Evolutionary conservation across 1,140 invertebrate genomes (phyloP).

Genomic region (Uloborus diversus): DNA sequence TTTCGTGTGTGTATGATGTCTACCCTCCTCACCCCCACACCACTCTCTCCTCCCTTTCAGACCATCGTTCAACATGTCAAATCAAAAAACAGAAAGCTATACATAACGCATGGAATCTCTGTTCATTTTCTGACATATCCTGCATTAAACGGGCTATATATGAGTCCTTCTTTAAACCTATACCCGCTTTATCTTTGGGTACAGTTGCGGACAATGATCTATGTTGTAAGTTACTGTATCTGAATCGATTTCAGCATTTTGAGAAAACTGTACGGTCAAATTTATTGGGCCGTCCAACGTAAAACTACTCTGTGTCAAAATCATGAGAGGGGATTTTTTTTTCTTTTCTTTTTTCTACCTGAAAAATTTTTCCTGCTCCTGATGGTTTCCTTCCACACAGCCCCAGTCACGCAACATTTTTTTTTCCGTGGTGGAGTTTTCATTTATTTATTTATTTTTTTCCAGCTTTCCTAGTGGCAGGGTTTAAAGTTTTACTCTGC

Average conservation of each 20-base stretch:
- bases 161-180: too few species aligned
- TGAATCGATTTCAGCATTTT: constrained; percentile 45
- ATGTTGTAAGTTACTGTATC: background rate
- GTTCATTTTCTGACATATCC: background rate
- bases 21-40: too few species aligned
- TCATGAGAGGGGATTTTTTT: constrained; percentile 8
- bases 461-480: too few species aligned
- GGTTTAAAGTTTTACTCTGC: too few species aligned
- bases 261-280: constrained; percentile 37
- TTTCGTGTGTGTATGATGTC: too few species aligned
- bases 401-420: constrained; percentile 39
- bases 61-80: background rate
- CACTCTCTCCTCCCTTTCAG: background rate
- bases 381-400: background rate
- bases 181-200: background rate
- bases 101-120: background rate
- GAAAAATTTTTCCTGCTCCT: background rate
- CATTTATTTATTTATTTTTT: too few species aligned
- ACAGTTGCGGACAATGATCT: background rate
- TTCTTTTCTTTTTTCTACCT: too few species aligned
- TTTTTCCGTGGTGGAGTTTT: too few species aligned
- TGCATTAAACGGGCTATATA: background rate
- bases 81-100: background rate
- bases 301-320: constrained; percentile 37
- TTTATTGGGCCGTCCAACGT: constrained; percentile 39